These are phyloP conservation scores for Babyrousa celebensis DNA, from an alignment of 2,797 vertebrate species.

Conservation along the genomic window DNA sequence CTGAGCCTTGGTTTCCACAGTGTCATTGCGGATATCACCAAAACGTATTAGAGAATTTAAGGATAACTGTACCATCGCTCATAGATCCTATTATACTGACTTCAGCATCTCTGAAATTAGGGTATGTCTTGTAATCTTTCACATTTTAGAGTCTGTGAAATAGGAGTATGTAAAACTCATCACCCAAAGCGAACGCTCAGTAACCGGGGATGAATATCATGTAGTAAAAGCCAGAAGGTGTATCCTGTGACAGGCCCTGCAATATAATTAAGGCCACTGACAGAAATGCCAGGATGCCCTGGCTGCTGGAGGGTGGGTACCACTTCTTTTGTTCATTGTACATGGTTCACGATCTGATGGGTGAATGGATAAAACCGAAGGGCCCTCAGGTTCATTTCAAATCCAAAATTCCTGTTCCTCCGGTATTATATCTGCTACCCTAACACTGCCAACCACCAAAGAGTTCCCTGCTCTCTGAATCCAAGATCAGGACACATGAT, in stretches of 20 bases:
- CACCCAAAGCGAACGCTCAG: background rate
- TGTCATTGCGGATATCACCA: background rate
- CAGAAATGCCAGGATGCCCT: background rate
- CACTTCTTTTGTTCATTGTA: background rate
- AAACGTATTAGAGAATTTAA: background rate
- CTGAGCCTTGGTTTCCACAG: background rate
- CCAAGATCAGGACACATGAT: background rate
- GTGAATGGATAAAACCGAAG: background rate
- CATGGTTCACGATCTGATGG: background rate
- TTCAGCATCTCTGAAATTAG: conserved; percentile 1
- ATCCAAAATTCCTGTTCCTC: background rate
- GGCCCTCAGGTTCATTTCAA: background rate
- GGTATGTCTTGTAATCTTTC: background rate
- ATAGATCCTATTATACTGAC: background rate
- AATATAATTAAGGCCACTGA: background rate
- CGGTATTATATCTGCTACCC: background rate
- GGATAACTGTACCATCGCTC: background rate
- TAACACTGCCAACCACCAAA: background rate
- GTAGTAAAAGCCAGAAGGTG: background rate
- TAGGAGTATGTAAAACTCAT: background rate
- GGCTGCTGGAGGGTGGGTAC: background rate
- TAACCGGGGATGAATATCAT: background rate
- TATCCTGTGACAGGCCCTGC: no score
- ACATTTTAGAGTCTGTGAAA: background rate
- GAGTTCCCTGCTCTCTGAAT: background rate